Percentiles rank a stretch among this genome's conserved stretches.
phyloP scores from a whole-genome alignment of 2,797 vertebrate species.

The Australoheros facetus region DNA sequence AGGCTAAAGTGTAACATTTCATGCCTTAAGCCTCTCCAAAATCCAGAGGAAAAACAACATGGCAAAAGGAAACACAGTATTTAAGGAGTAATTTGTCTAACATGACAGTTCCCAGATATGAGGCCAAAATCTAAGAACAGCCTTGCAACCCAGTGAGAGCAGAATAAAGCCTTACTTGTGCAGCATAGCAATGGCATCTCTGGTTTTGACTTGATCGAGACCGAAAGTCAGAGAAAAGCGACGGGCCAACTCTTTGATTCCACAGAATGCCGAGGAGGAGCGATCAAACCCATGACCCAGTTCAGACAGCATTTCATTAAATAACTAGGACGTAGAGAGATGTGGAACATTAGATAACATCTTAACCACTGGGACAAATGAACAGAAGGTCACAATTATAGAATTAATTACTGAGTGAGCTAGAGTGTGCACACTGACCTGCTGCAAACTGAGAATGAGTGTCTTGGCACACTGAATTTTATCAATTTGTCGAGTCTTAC shows the following conservation, averaged over 20 bases:
- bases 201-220: conserved; percentile 97
- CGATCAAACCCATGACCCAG: conserved; percentile 96
- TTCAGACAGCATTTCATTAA: conserved; percentile 98
- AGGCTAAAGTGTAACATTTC: conserved; percentile 14
- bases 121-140: conserved; percentile 19
- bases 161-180: conserved; percentile 89
- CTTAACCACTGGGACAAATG: not conserved
- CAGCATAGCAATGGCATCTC: conserved; percentile 99
- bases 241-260: conserved; percentile 97
- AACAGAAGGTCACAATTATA: not conserved
- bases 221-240: conserved; percentile 99
- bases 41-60: conserved; percentile 26
- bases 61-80: conserved; percentile 23
- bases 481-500: conserved; percentile 98
- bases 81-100: conserved; percentile 47
- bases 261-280: conserved; percentile 95
- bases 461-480: conserved; percentile 99
- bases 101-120: conserved; percentile 33
- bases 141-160: not conserved
- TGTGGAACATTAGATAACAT: not conserved
- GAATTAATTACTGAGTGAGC: not conserved
- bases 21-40: conserved; percentile 29
- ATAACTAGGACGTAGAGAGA: conserved; percentile 82
- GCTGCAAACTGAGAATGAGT: conserved; percentile 97
- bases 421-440: conserved; percentile 82